These are phyloP conservation scores for Macrosiphum euphorbiae DNA, from an alignment of 2,888 invertebrate species.

Conservation along the genomic window DNA sequence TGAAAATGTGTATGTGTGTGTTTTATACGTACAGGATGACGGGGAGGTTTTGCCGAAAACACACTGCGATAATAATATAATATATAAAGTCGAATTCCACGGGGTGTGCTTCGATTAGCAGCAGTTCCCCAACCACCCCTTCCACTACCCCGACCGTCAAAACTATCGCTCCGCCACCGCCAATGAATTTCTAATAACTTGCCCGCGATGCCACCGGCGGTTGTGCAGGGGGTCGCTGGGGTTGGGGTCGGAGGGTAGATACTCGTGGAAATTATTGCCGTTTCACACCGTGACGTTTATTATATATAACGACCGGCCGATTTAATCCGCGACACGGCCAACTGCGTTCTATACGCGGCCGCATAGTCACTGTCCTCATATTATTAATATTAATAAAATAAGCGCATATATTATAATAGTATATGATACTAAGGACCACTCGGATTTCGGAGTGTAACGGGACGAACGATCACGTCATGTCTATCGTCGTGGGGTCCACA, in stretches of 20 bases:
- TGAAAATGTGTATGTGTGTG: background rate
- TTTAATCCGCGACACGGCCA: constrained; percentile 11
- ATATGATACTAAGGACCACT: background rate
- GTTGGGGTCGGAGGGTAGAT: background rate
- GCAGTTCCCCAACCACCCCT: background rate
- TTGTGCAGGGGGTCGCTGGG: background rate
- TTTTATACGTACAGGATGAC: background rate
- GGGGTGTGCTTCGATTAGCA: constrained; percentile 52
- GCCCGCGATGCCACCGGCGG: background rate
- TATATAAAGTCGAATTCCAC: constrained; percentile 54
- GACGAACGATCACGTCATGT: background rate
- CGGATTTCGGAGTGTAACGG: background rate
- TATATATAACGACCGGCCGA: constrained; percentile 6
- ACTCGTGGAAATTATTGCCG: constrained; percentile 4
- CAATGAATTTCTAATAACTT: constrained; percentile 59
- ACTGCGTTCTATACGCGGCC: background rate
- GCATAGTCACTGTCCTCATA: background rate
- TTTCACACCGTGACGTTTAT: constrained; percentile 50
- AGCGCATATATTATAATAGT: background rate
- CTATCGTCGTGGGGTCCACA: background rate
- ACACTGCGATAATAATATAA: background rate
- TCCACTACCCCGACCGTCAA: background rate
- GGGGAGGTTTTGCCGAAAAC: constrained; percentile 13
- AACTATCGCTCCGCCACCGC: background rate
- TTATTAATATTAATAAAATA: background rate